These are phyloP conservation scores for Rhyacichthys aspro DNA, from an alignment of 2,797 vertebrate genomes.

Conservation along the genomic window DNA sequence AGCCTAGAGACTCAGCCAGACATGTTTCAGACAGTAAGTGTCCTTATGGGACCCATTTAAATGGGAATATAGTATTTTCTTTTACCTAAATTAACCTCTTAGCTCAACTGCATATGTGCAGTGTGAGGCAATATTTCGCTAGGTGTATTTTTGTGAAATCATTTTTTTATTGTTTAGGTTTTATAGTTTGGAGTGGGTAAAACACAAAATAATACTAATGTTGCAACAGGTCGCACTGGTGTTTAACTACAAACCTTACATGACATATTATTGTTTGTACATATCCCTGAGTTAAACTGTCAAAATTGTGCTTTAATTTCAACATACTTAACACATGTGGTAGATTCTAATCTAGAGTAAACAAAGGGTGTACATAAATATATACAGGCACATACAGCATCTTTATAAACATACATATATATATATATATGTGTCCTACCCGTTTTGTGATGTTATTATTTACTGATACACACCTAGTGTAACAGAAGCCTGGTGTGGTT, in stretches of 20 bases:
- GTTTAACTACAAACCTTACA: slow-evolving; percentile 39
- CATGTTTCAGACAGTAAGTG: slow-evolving; percentile 57
- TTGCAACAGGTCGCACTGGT: slow-evolving; percentile 25
- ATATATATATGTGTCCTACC: not conserved
- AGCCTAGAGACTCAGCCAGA: slow-evolving; percentile 38
- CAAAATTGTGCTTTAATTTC: slow-evolving; percentile 38
- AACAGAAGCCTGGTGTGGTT: slow-evolving; percentile 45
- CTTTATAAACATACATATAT: not conserved
- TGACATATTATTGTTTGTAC: slow-evolving; percentile 49
- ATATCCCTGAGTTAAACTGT: slow-evolving; percentile 41
- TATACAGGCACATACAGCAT: too few relatives aligned
- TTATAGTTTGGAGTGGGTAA: slow-evolving; percentile 16
- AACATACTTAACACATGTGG: slow-evolving; percentile 21
- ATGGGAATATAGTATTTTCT: slow-evolving; percentile 34
- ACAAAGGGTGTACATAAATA: slow-evolving; percentile 28
- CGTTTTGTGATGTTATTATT: slow-evolving; percentile 56
- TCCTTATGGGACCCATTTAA: slow-evolving; percentile 50
- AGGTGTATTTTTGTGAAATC: slow-evolving; percentile 2
- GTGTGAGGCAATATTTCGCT: slow-evolving; percentile 27
- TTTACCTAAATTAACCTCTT: slow-evolving; percentile 22
- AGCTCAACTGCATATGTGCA: slow-evolving; percentile 28
- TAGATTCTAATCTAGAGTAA: not conserved
- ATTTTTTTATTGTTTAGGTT: not conserved
- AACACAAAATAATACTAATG: slow-evolving; percentile 30
- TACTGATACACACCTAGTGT: slow-evolving; percentile 49